Evolutionary conservation across 1,140 invertebrate genomes (phyloP).

Genomic region (Diorhabda elongata): DNA sequence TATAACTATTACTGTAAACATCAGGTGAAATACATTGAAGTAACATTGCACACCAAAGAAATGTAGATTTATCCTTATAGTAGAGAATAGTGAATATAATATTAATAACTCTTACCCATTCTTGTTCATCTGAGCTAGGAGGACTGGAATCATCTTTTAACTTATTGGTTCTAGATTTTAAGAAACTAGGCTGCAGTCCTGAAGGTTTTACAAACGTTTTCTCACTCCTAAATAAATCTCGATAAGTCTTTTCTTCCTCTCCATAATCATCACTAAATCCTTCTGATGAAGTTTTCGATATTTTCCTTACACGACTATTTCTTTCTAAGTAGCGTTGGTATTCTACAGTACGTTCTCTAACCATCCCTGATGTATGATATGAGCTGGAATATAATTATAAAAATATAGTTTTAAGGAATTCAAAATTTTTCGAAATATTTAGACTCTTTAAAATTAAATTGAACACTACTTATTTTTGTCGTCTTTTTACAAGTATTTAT

Average conservation of each 20-base stretch:
- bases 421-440: slow-evolving; percentile 5
- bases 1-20: no score
- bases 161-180: slow-evolving; percentile 29
- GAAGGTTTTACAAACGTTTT: slow-evolving; percentile 43
- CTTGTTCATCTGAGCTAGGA: slow-evolving; percentile 49
- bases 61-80: not conserved
- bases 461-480: not conserved
- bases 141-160: slow-evolving; percentile 46
- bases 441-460: not conserved
- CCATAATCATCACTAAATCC: slow-evolving; percentile 52
- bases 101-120: slow-evolving; percentile 25
- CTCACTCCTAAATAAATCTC: slow-evolving; percentile 49
- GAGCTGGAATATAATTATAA: slow-evolving; percentile 17
- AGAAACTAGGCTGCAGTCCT: slow-evolving; percentile 32
- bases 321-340: slow-evolving; percentile 49
- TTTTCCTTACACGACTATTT: slow-evolving; percentile 34
- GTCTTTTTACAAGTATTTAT: no score
- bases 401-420: not conserved
- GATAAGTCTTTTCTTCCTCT: slow-evolving; percentile 53
- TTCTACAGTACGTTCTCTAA: slow-evolving; percentile 51
- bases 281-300: slow-evolving; percentile 53
- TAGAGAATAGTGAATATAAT: not conserved
- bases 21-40: no score
- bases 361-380: slow-evolving; percentile 46
- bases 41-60: not conserved